phyloP scores from a whole-genome alignment of 2,888 invertebrate genomes.

The Steinernema scapterisci region DNA sequence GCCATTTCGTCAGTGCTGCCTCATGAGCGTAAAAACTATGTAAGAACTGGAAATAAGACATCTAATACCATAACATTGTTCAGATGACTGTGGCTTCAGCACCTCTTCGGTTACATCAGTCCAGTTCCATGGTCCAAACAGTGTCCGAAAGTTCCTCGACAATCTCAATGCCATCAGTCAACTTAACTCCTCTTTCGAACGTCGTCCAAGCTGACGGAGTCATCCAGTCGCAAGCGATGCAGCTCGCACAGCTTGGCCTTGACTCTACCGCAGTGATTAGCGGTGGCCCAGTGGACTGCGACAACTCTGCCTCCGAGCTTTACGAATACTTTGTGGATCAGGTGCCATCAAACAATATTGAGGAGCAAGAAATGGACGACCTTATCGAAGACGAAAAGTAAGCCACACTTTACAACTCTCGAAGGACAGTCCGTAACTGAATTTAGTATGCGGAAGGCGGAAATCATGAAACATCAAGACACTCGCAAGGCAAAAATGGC shows the following conservation, averaged over 20 bases:
- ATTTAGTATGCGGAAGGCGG: background rate
- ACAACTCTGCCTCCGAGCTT: background rate
- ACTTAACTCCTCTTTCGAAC: constrained; percentile 14
- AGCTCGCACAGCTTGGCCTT: background rate
- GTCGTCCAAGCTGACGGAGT: constrained; percentile 3
- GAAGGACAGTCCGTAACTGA: background rate
- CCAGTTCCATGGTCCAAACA: background rate
- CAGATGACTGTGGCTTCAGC: background rate
- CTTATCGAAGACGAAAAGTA: constrained; percentile 35
- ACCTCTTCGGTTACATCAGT: background rate
- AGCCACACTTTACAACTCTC: background rate
- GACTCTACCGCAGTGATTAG: background rate
- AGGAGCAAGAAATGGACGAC: constrained; percentile 1
- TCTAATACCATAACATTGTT: background rate
- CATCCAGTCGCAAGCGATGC: background rate
- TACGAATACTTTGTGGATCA: constrained; percentile 22
- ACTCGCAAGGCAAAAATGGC: constrained; percentile 8
- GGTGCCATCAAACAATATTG: background rate
- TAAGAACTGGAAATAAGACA: background rate
- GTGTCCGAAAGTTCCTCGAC: background rate
- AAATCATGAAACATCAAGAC: background rate
- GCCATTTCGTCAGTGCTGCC: background rate
- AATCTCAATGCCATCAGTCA: constrained; percentile 1
- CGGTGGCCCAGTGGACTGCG: background rate
- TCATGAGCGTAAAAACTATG: background rate